phyloP scores from a whole-genome alignment of 2,797 vertebrate genomes.

The Poecilia gillii region DNA sequence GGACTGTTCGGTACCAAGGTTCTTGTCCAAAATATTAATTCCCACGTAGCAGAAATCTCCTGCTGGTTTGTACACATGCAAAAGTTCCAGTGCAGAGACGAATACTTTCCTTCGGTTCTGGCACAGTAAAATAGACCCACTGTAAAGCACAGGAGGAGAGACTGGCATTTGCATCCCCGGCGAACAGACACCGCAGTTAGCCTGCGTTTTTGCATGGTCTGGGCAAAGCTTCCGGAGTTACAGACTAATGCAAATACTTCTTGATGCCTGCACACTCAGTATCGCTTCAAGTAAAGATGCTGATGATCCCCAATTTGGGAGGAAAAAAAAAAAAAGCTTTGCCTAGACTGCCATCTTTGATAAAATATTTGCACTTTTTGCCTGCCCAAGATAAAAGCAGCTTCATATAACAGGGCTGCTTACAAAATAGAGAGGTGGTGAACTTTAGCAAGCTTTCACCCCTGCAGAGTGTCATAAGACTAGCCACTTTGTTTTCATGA shows the following conservation, averaged over 20 bases:
- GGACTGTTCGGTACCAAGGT: conserved; percentile 65
- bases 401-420: conserved; percentile 72
- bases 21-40: conserved; percentile 67
- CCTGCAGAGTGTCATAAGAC: conserved; percentile 83
- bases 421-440: conserved; percentile 80
- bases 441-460: conserved; percentile 77
- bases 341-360: conserved; percentile 38
- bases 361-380: conserved; percentile 37
- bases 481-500: conserved; percentile 76
- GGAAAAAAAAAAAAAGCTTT: not conserved
- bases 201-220: conserved; percentile 16
- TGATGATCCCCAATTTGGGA: not conserved
- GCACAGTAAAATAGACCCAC: conserved; percentile 65
- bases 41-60: conserved; percentile 55
- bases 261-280: conserved; percentile 4
- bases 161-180: conserved; percentile 39
- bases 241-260: not conserved
- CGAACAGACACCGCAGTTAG: conserved; percentile 29
- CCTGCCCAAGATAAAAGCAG: conserved; percentile 59
- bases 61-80: conserved; percentile 65
- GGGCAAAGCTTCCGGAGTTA: conserved; percentile 6
- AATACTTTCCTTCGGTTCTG: conserved; percentile 62
- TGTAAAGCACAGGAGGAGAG: conserved; percentile 43
- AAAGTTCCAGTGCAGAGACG: conserved; percentile 53
- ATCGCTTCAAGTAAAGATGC: not conserved